phyloP scores from a whole-genome alignment of 2,888 invertebrate genomes.

The Cynaeus angustus region DNA sequence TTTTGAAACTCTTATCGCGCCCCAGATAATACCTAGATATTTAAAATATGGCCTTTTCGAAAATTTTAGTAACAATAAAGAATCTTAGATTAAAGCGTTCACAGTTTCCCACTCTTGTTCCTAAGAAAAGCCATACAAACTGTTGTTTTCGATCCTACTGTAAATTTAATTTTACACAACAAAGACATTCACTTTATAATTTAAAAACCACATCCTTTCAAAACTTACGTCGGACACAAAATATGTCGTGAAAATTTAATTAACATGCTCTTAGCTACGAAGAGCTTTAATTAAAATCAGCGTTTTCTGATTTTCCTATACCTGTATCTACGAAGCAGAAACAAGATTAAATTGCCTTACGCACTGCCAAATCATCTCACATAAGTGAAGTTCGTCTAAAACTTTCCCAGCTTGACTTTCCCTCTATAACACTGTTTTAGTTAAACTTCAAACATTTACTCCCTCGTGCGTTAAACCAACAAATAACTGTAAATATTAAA shows the following conservation, averaged over 20 bases:
- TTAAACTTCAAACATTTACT: constrained; percentile 21
- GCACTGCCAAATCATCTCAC: constrained; percentile 29
- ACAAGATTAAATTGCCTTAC: constrained; percentile 34
- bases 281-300: constrained; percentile 37
- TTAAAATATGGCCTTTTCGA: constrained; percentile 27
- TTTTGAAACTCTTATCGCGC: constrained; percentile 39
- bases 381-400: constrained; percentile 18
- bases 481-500: neutral
- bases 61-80: constrained; percentile 35
- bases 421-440: neutral
- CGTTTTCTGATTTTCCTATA: constrained; percentile 32
- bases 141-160: neutral
- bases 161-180: neutral
- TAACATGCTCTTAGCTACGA: constrained; percentile 26
- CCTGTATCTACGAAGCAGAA: constrained; percentile 17
- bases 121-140: neutral
- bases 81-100: neutral
- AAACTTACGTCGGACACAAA: constrained; percentile 2
- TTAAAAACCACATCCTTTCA: constrained; percentile 10
- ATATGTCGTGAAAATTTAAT: constrained; percentile 32
- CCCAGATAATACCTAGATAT: constrained; percentile 33
- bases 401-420: constrained; percentile 23
- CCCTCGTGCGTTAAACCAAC: neutral
- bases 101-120: neutral
- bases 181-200: constrained; percentile 4